Conservation (phyloP, 2,113 vertebrate species). For the Poecilia latipinna region DNA sequence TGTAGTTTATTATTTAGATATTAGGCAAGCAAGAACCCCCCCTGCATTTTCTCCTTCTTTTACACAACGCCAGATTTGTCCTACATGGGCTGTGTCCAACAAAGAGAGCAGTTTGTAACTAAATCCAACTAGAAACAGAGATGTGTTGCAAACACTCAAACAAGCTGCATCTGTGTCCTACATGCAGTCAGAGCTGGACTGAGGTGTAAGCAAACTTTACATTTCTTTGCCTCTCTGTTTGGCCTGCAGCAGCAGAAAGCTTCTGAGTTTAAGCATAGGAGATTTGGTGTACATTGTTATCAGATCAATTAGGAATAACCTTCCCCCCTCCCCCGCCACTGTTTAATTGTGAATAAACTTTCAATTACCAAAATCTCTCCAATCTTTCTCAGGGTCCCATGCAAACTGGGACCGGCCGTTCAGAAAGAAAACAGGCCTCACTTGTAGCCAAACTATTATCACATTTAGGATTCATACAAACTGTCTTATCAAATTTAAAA, state of each 20-base stretch:
- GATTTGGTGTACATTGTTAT: too few species aligned
- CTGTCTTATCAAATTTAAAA: neutral
- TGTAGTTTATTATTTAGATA: neutral
- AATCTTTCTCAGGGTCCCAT: neutral
- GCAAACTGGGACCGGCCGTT: neutral
- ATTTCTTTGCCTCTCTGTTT: too few species aligned
- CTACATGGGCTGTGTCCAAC: too few species aligned
- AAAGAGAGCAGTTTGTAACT: neutral
- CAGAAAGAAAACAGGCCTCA: neutral
- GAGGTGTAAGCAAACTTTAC: too few species aligned
- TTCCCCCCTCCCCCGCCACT: rapidly evolving
- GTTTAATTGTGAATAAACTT: too few species aligned
- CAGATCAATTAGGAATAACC: too few species aligned
- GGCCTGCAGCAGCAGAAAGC: too few species aligned
- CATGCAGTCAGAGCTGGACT: neutral
- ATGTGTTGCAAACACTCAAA: neutral
- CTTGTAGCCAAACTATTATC: neutral
- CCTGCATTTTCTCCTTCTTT: neutral
- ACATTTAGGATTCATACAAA: neutral
- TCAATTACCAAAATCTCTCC: too few species aligned
- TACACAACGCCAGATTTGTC: too few species aligned
- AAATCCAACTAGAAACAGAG: neutral
- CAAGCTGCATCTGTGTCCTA: neutral
- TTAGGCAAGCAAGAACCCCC: neutral
- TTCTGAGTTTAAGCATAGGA: too few species aligned